These are phyloP conservation scores for Idaea aversata DNA, from an alignment of 2,888 invertebrate species.

Conservation along the genomic window DNA sequence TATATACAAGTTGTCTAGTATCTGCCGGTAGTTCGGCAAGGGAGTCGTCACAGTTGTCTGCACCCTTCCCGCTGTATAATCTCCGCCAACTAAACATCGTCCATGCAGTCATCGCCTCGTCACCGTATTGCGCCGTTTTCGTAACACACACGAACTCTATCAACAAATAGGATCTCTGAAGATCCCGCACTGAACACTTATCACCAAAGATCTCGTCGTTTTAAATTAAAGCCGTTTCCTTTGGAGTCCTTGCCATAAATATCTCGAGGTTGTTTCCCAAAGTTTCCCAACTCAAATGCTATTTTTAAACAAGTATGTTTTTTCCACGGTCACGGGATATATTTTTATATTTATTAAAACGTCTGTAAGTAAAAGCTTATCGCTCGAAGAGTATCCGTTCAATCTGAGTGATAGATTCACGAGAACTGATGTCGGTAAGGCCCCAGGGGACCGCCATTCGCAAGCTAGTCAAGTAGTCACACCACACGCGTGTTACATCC, in stretches of 20 bases:
- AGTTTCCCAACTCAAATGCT: conserved; percentile 16
- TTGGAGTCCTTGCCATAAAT: conserved; percentile 22
- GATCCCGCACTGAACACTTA: conserved; percentile 11
- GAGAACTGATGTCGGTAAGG: conserved; percentile 55
- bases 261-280: conserved; percentile 22
- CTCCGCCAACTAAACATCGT: conserved; percentile 77
- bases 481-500: conserved; percentile 65
- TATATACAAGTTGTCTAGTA: conserved; percentile 71
- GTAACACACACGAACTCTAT: conserved; percentile 16
- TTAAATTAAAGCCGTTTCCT: conserved; percentile 20
- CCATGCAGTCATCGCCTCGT: conserved; percentile 77
- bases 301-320: conserved; percentile 21
- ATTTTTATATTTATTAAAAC: conserved; percentile 9
- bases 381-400: conserved; percentile 53
- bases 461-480: conserved; percentile 48
- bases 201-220: conserved; percentile 11
- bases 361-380: conserved; percentile 15
- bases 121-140: conserved; percentile 77
- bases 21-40: conserved; percentile 67
- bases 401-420: conserved; percentile 43
- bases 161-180: conserved; percentile 9
- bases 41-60: conserved; percentile 56
- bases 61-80: conserved; percentile 60
- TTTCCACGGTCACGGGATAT: conserved; percentile 15
- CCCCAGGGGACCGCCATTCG: conserved; percentile 51